phyloP scores from a whole-genome alignment of 2,888 invertebrate species.

The Drosophila colorata region DNA sequence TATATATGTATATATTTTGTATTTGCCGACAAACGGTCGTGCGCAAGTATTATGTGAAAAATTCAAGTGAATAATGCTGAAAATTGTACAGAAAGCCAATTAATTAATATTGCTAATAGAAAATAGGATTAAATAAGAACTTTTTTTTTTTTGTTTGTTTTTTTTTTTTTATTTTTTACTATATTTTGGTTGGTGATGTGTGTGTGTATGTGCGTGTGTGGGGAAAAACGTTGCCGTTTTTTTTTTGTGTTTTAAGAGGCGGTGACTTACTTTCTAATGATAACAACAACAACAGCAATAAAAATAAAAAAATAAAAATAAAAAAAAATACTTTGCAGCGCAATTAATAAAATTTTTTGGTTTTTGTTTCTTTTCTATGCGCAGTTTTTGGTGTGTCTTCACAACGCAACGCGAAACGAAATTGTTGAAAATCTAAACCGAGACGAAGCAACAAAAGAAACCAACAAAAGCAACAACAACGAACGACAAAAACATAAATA shows the following conservation, averaged over 20 bases:
- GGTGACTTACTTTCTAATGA: slow-evolving; percentile 45
- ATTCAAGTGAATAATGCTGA: slow-evolving; percentile 32
- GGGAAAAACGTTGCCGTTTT: slow-evolving; percentile 22
- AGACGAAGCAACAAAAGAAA: slow-evolving; percentile 43
- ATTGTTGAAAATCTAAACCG: slow-evolving; percentile 35
- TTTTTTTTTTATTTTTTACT: not conserved
- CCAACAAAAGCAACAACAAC: slow-evolving; percentile 23
- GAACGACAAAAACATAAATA: slow-evolving; percentile 31
- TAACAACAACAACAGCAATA: slow-evolving; percentile 20
- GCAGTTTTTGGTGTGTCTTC: slow-evolving; percentile 57
- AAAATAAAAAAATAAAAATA: not conserved
- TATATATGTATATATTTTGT: slow-evolving; percentile 6
- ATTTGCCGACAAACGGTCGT: slow-evolving; percentile 43
- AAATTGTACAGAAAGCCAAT: slow-evolving; percentile 15
- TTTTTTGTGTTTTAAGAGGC: slow-evolving; percentile 46
- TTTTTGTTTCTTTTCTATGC: slow-evolving; percentile 28
- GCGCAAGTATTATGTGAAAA: slow-evolving; percentile 41
- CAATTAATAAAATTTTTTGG: slow-evolving; percentile 14
- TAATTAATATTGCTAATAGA: slow-evolving; percentile 8
- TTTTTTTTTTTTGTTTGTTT: not conserved
- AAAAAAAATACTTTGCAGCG: slow-evolving; percentile 24
- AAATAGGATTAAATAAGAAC: not conserved
- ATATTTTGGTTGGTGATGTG: slow-evolving; percentile 9
- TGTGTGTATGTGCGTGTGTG: slow-evolving; percentile 7
- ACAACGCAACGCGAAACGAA: slow-evolving; percentile 45